Conservation (phyloP, 2,888 invertebrate genomes). For the Mactromeris polynyma region DNA sequence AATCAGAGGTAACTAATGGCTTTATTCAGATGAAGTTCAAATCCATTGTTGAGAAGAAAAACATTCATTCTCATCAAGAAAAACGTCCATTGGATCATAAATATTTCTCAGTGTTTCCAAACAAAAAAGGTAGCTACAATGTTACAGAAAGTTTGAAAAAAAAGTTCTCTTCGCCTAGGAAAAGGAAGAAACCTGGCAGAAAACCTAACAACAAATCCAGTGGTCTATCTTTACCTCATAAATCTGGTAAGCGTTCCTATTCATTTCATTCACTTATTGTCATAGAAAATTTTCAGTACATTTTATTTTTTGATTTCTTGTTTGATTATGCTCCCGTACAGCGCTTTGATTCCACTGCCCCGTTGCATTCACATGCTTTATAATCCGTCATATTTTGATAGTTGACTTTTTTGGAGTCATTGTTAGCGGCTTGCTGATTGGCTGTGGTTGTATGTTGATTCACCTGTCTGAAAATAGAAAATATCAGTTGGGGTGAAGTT, state of each 20-base stretch:
- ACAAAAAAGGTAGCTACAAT: not conserved
- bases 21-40: not conserved
- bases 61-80: not conserved
- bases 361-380: too few species aligned
- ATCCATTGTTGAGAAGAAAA: not conserved
- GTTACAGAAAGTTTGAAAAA: not conserved
- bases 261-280: not conserved
- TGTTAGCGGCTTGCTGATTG: too few species aligned
- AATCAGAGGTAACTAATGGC: not conserved
- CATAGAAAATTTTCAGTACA: not conserved
- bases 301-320: too few species aligned
- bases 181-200: not conserved
- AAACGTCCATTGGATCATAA: not conserved
- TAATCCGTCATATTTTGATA: too few species aligned
- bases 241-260: slow-evolving; percentile 34
- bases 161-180: not conserved
- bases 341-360: too few species aligned
- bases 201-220: not conserved
- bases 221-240: slow-evolving; percentile 46
- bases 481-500: too few species aligned
- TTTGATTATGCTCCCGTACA: too few species aligned
- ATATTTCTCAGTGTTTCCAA: not conserved
- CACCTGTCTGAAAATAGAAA: too few species aligned
- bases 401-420: too few species aligned
- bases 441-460: too few species aligned